phyloP scores from a whole-genome alignment of 2,797 vertebrate species.

The Rhodeus uyekii region DNA sequence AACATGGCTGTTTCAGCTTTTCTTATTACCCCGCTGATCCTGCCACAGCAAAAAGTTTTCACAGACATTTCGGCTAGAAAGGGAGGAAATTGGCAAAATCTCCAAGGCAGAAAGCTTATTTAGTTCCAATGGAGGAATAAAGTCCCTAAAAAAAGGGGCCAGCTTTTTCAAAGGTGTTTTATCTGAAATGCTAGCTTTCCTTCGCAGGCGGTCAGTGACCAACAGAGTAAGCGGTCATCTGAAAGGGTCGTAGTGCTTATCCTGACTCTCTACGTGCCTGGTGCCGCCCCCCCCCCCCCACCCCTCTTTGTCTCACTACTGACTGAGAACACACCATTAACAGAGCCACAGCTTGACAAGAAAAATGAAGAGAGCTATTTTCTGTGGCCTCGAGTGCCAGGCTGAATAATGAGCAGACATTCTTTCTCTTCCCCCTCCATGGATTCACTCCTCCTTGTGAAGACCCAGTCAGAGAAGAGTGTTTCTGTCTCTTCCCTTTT shows the following conservation, averaged over 20 bases:
- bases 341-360: conserved; percentile 75
- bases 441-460: conserved; percentile 56
- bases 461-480: conserved; percentile 64
- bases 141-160: not conserved
- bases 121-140: not conserved
- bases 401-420: conserved; percentile 78
- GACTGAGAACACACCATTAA: conserved; percentile 73
- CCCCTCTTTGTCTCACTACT: conserved; percentile 66
- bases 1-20: conserved; percentile 40
- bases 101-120: not conserved
- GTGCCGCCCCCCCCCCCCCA: not conserved
- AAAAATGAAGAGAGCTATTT: conserved; percentile 81
- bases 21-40: conserved; percentile 34
- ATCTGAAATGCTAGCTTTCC: not conserved
- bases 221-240: conserved; percentile 26
- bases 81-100: not conserved
- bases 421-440: conserved; percentile 60
- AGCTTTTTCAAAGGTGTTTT: not conserved
- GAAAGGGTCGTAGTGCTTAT: conserved; percentile 46
- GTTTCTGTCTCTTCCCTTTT: conserved; percentile 13
- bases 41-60: conserved; percentile 1
- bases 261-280: conserved; percentile 54
- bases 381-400: conserved; percentile 76
- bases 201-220: not conserved
- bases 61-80: not conserved